Evolutionary conservation across 2,797 vertebrate species (phyloP).

Genomic region (Cossypha heuglini): DNA sequence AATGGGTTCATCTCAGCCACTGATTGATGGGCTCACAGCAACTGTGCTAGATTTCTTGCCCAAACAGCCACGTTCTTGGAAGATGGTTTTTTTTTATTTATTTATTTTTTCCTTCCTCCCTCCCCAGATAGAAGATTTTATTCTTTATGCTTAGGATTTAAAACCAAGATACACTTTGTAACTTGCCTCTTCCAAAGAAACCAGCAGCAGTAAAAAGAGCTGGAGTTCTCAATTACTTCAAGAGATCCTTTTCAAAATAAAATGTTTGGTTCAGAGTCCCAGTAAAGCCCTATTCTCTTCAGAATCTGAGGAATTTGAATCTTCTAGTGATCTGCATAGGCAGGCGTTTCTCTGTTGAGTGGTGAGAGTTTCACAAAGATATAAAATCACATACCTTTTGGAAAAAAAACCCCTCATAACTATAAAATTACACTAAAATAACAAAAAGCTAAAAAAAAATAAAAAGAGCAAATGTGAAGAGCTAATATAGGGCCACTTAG

Average conservation of each 20-base stretch:
- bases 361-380: not conserved
- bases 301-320: not conserved
- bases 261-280: not conserved
- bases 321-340: not conserved
- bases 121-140: not conserved
- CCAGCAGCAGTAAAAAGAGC: not conserved
- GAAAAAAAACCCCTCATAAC: fast-evolving
- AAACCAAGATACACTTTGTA: not conserved
- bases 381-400: not conserved
- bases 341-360: not conserved
- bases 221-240: not conserved
- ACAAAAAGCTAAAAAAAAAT: not conserved
- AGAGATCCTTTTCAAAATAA: not conserved
- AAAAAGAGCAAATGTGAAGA: not conserved
- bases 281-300: not conserved
- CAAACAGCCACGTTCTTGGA: not conserved
- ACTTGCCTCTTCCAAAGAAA: not conserved
- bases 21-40: conserved; percentile 32
- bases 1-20: conserved; percentile 12
- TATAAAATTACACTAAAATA: not conserved
- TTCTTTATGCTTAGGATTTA: not conserved
- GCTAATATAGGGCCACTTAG: not conserved
- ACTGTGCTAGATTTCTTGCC: not conserved
- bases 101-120: not conserved
- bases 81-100: not conserved